Conservation (phyloP, 2,797 vertebrate genomes). For the Phylloscopus collybita region DNA sequence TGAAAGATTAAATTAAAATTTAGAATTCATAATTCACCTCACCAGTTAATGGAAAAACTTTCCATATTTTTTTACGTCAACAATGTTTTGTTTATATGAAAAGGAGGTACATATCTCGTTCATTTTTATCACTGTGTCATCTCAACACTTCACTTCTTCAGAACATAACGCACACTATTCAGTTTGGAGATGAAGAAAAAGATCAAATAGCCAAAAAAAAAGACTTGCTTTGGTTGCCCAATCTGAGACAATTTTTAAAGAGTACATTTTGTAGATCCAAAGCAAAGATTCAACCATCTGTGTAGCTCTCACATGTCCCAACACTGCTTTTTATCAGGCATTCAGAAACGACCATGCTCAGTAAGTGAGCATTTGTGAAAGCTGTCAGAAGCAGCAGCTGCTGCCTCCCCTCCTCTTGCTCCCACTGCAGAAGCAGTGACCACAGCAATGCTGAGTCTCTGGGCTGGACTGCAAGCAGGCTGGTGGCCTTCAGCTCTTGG, state of each 20-base stretch:
- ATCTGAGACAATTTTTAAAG: neutral
- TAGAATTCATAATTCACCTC: neutral
- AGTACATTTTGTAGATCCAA: neutral
- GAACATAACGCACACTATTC: neutral
- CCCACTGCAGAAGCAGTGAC: neutral
- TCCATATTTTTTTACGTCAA: neutral
- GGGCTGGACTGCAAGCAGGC: neutral
- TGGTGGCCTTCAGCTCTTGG: neutral
- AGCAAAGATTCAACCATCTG: neutral
- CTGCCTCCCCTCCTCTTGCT: neutral
- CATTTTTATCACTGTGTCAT: neutral
- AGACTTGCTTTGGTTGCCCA: neutral
- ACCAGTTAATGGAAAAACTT: neutral
- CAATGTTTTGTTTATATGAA: neutral
- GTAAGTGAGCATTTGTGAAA: neutral
- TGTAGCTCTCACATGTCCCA: neutral
- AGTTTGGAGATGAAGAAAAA: neutral
- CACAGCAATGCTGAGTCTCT: neutral
- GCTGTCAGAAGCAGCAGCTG: neutral
- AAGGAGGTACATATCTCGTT: neutral
- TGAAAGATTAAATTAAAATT: neutral
- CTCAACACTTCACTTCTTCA: neutral
- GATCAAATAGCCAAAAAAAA: neutral
- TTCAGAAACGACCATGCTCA: neutral
- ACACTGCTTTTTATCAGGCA: neutral